Percentiles rank a stretch among this genome's conserved stretches.
These are phyloP conservation scores for Aplodontia rufa DNA, from an alignment of 2,113 vertebrate species.

Conservation along the genomic window DNA sequence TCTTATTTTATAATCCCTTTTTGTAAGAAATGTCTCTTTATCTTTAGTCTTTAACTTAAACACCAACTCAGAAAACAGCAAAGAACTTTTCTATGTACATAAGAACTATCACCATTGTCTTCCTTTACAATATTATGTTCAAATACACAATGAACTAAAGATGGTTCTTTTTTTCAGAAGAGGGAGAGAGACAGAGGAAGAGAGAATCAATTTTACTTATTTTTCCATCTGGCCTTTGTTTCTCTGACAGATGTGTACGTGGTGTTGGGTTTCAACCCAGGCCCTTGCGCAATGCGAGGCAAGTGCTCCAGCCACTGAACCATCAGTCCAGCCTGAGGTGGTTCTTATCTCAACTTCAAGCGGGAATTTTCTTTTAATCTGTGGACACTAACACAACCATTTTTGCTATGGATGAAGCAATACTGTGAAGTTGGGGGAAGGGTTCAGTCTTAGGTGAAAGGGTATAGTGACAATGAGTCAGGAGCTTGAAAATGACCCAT, in stretches of 20 bases:
- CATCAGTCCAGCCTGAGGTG: too few species aligned
- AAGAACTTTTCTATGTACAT: conserved; percentile 8
- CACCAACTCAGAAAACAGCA: conserved; percentile 8
- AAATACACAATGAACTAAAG: conserved; percentile 49
- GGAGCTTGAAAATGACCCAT: conserved; percentile 63
- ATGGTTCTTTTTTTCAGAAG: too few species aligned
- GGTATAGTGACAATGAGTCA: conserved; percentile 71
- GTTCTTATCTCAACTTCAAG: neutral
- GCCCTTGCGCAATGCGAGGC: too few species aligned
- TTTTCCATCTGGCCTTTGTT: too few species aligned
- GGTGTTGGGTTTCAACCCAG: too few species aligned
- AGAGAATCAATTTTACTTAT: too few species aligned
- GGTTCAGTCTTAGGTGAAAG: conserved; percentile 59
- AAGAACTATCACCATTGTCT: neutral
- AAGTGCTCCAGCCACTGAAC: too few species aligned
- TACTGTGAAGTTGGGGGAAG: neutral
- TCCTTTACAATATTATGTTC: conserved; percentile 47
- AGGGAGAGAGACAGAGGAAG: too few species aligned
- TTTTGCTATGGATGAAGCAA: conserved; percentile 34
- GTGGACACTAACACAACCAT: neutral
- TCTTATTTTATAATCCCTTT: conserved; percentile 39
- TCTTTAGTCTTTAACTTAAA: conserved; percentile 36
- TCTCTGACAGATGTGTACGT: too few species aligned
- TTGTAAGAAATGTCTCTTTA: conserved; percentile 41
- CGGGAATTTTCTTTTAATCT: conserved; percentile 33